Conservation (phyloP, 2,888 invertebrate genomes). For the Acleris sparsana region DNA sequence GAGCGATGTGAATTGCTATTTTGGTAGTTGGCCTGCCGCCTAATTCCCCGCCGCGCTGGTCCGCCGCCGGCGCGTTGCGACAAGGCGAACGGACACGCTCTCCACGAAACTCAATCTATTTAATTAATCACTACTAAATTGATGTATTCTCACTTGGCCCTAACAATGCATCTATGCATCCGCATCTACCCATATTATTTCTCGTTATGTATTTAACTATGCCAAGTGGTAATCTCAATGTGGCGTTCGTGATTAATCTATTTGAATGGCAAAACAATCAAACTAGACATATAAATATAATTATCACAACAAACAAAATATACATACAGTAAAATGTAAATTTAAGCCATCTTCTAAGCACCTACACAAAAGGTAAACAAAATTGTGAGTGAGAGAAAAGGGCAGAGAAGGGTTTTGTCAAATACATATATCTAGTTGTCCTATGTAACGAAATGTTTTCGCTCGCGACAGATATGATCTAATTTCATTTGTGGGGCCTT, state of each 20-base stretch:
- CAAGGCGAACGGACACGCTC: constrained; percentile 48
- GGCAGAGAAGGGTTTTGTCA: too few relatives aligned
- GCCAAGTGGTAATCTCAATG: constrained; percentile 25
- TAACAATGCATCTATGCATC: constrained; percentile 21
- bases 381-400: too few relatives aligned
- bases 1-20: constrained; percentile 76
- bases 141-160: constrained; percentile 11
- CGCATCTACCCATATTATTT: constrained; percentile 5
- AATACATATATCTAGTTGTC: too few relatives aligned
- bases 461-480: too few relatives aligned
- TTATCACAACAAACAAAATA: not conserved
- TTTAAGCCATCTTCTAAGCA: too few relatives aligned
- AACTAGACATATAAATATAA: not conserved
- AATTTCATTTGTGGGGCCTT: too few relatives aligned
- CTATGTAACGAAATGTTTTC: too few relatives aligned
- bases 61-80: constrained; percentile 64
- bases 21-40: constrained; percentile 82
- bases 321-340: too few relatives aligned
- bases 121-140: constrained; percentile 32
- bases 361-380: too few relatives aligned
- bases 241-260: constrained; percentile 12
- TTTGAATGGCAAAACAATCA: constrained; percentile 5
- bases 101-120: constrained; percentile 21
- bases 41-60: constrained; percentile 62
- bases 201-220: not conserved